Evolutionary conservation across 1,140 invertebrate genomes (phyloP).

Genomic region (Penaeus vannamei): DNA sequence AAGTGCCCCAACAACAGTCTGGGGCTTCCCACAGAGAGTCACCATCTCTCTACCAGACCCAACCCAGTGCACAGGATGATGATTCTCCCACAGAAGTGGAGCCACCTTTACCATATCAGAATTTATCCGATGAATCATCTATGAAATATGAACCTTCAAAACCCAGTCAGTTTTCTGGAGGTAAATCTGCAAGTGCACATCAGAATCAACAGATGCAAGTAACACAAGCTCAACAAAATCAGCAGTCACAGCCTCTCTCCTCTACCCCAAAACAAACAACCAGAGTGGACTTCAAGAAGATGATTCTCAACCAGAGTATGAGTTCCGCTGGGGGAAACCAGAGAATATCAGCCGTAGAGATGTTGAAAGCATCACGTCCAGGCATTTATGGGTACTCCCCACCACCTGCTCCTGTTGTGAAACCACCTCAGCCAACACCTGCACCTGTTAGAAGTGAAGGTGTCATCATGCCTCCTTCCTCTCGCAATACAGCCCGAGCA

Average conservation of each 20-base stretch:
- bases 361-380: conserved; percentile 79
- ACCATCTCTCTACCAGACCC: not conserved
- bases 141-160: conserved; percentile 34
- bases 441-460: conserved; percentile 58
- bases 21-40: conserved; percentile 29
- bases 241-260: not conserved
- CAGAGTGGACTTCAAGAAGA: conserved; percentile 67
- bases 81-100: conserved; percentile 60
- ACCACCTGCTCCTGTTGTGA: conserved; percentile 74
- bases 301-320: conserved; percentile 73
- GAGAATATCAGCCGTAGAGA: conserved; percentile 86
- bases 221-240: conserved; percentile 7
- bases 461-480: conserved; percentile 67
- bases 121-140: conserved; percentile 40
- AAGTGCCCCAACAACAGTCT: conserved; percentile 30
- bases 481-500: conserved; percentile 68
- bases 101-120: conserved; percentile 56
- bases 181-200: conserved; percentile 36
- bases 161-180: conserved; percentile 38
- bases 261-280: conserved; percentile 66
- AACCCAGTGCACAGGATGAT: conserved; percentile 54
- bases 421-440: conserved; percentile 78
- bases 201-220: conserved; percentile 31
- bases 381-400: conserved; percentile 70
- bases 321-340: conserved; percentile 74